These are phyloP conservation scores for Trididemnum clinides DNA, from an alignment of 23 tunicate species.

Conservation along the genomic window DNA sequence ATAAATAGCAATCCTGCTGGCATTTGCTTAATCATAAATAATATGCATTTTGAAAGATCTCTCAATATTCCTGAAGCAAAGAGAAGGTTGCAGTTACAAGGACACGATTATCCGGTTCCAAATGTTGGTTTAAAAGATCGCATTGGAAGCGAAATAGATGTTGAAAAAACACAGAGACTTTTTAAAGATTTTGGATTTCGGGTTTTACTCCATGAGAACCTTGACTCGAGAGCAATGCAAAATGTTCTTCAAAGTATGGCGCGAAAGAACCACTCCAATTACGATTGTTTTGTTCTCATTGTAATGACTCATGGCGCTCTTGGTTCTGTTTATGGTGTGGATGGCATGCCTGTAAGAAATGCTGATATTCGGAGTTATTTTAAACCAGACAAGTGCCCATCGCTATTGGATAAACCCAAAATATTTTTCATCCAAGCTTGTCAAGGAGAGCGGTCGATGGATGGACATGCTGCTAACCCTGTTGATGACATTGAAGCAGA, in stretches of 20 bases:
- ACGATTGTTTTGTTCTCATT: constrained; percentile 58
- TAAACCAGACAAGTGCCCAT: constrained; percentile 33
- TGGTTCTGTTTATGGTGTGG: constrained; percentile 75
- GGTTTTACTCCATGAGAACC: constrained; percentile 19
- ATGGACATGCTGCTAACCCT: constrained; percentile 4
- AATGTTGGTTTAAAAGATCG: constrained; percentile 38
- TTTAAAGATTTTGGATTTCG: constrained; percentile 63
- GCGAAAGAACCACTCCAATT: constrained; percentile 15
- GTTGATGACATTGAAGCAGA: constrained; percentile 37
- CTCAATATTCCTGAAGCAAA: constrained; percentile 6
- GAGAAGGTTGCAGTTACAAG: constrained; percentile 2
- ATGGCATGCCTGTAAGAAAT: constrained; percentile 54
- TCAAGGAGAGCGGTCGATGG: constrained; percentile 71
- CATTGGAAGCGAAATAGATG: constrained; percentile 45
- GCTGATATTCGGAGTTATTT: constrained; percentile 32
- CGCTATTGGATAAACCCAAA: constrained; percentile 73
- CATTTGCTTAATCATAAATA: constrained; percentile 64
- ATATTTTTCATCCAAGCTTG: constrained; percentile 83
- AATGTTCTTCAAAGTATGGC: constrained; percentile 1
- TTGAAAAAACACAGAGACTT: constrained; percentile 12
- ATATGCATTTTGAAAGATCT: constrained; percentile 1
- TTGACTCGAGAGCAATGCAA: constrained; percentile 48
- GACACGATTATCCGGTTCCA: constrained; percentile 12
- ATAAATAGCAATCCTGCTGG: constrained; percentile 68
- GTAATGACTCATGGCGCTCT: constrained; percentile 73